Base-by-base conservation (phyloP, 2,797 vertebrate genomes). In the Malacoctenus gilli region DNA sequence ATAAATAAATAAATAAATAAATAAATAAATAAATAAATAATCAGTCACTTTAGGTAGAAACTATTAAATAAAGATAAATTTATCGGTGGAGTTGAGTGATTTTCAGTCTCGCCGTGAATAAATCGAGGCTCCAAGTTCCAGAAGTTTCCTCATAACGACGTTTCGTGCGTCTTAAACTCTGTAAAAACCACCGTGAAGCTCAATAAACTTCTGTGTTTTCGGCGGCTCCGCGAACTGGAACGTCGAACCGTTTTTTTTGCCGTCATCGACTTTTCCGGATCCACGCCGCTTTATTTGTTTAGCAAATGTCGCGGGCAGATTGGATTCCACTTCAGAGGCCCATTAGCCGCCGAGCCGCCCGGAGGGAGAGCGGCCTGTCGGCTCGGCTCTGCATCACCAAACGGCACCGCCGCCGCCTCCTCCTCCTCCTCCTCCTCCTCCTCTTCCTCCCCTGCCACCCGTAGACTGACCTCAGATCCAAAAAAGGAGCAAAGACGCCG, bases 351-450 rank as follows among this genome's bases (percentile, higher is more conserved):
- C 0, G 15, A 0, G 16, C 2, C 3, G 1, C 23, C 58, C 56
- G 3, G 49, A 57, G 75, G 56, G 12, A 42, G 41, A 20, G 31
- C 42, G n/a, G 20, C 13, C 54, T 61, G 75, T 71, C 71, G 9
- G 46, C 38, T 68, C 46, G 0, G 4, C 0, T 59, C 38, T 9
- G 13, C 5, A 1, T 68, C 64, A 43, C 6, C 1, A 15, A 51
- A 51, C 34, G 2, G 21, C 3, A 38, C 1, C 15, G 4, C 34
- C 10, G 41, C 25, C 16, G 35, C 28, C 23, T 3, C 38, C 41
- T 68, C 34, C 38, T 23, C 10, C 3, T 19, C 25, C 16, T 30
- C 28, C 23, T 3, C 38, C 41, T 68, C 34, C 38, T 23, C 10
- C 3, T 19, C n/a, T 41, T 40, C 2, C n/a, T 16, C 10, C 20